These are phyloP conservation scores for Spinibarbus caldwelli DNA, from an alignment of 2,797 vertebrate species.

Conservation along the genomic window DNA sequence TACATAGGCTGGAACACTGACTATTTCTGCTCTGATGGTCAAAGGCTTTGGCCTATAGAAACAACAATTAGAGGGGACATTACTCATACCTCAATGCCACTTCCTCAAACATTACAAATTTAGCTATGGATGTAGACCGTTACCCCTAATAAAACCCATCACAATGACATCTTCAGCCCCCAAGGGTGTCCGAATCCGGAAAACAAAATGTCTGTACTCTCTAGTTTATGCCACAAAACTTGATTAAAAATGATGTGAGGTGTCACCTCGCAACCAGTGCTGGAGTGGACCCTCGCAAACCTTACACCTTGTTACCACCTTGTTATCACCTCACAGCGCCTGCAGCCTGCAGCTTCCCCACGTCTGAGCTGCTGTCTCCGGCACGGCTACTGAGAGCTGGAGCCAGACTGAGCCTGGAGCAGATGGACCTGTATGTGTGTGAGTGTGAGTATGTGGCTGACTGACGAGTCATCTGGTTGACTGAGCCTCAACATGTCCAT, in stretches of 20 bases:
- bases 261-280: constrained; percentile 31
- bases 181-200: constrained; percentile 38
- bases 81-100: constrained; percentile 3
- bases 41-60: no score
- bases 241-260: constrained; percentile 47
- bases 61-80: background rate
- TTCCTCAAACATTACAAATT: constrained; percentile 33
- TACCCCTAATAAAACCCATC: constrained; percentile 14
- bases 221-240: constrained; percentile 32
- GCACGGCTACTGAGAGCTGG: constrained; percentile 21
- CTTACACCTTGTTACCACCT: constrained; percentile 67
- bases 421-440: constrained; percentile 43
- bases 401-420: constrained; percentile 64
- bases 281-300: constrained; percentile 34
- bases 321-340: constrained; percentile 60
- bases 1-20: background rate
- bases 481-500: constrained; percentile 79
- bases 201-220: constrained; percentile 24
- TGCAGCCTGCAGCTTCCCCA: constrained; percentile 44
- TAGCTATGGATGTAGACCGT: constrained; percentile 7
- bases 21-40: no score
- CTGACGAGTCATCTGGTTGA: constrained; percentile 79
- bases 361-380: constrained; percentile 31
- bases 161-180: constrained; percentile 31
- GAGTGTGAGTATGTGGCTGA: constrained; percentile 43